Evolutionary conservation across 2,888 invertebrate genomes (phyloP), one percentile per base, ranked within the genome.

Genomic region (Lutraria lutraria): DNA sequence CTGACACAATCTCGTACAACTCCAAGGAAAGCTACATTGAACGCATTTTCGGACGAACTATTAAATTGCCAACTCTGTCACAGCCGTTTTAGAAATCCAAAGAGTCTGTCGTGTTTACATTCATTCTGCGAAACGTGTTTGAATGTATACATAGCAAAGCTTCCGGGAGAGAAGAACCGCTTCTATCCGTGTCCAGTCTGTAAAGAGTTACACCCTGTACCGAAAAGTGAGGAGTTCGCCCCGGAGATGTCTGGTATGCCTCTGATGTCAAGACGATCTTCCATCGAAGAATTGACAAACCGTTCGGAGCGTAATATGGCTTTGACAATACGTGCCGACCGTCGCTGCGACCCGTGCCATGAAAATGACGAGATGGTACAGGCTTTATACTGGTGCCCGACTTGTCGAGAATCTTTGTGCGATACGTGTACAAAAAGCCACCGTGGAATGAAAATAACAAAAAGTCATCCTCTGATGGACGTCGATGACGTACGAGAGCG

Each of bases 371-470:
- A 92, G 16, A 87, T 34, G 29, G 63, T 82, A 21, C 63, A 85
- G 19, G 92, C 92, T 60, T 86, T 92, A 84, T 91, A 88, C 72
- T 92, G 90, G 90, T 92, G 92, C 56, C 91, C 91, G 12, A 92
- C 91, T 12, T 92, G 92, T 72, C 52, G 92, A 15, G 92, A 92
- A 53, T 81, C 91, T 0, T 52, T 92, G 10, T 92, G 92, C 31
- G 92, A 91, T 54, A 89, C 88, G 88, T 92, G 92, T 43, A 92
- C 91, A 8, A 92, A 88, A 60, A 92, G 91, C 43, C 92, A 92
- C 54, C 87, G 91, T n/a, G 92, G 92, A 34, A 92, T 92, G 92
- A 85, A 81, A 53, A 91, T 92, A 60, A 92, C 92, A 13, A 88
- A 81, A 54, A 88, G 81, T 29, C 92, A 92, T 79, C 90, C 90